phyloP scores from a whole-genome alignment of 2,797 vertebrate genomes.

The Microctenopoma stevenorrisi region DNA sequence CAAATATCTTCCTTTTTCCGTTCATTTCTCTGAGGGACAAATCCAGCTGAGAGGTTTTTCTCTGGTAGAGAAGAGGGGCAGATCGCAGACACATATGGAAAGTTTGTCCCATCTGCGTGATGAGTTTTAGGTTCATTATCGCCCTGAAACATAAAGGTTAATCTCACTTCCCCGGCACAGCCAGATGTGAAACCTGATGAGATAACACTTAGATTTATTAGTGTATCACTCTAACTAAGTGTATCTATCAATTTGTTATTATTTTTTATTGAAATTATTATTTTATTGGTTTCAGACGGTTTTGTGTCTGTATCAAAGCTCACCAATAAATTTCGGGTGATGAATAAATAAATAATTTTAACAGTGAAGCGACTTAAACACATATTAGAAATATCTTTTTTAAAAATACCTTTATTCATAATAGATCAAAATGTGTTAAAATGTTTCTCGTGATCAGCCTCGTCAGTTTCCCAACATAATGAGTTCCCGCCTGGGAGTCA shows the following conservation, averaged over 20 bases:
- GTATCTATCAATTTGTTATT: neutral
- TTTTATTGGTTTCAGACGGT: no score
- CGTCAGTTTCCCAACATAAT: neutral
- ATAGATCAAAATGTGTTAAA: no score
- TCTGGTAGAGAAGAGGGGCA: conserved; percentile 57
- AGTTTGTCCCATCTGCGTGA: conserved; percentile 44
- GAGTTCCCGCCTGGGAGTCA: neutral
- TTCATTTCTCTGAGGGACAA: conserved; percentile 24
- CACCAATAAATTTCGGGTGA: no score
- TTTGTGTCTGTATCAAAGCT: no score
- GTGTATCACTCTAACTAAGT: neutral
- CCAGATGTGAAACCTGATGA: conserved; percentile 45
- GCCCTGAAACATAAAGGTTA: conserved; percentile 33
- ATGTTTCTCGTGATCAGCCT: no score
- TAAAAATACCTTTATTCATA: no score
- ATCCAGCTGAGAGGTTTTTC: conserved; percentile 42
- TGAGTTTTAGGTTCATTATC: conserved; percentile 9
- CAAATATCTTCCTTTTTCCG: neutral
- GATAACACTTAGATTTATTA: conserved; percentile 1
- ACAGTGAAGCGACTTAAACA: no score
- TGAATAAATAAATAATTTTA: neutral
- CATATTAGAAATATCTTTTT: no score
- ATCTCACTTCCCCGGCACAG: conserved; percentile 57
- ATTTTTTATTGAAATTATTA: neutral
- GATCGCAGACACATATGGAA: conserved; percentile 40